phyloP scores from a whole-genome alignment of 2,888 invertebrate genomes.

The Noctua comes region DNA sequence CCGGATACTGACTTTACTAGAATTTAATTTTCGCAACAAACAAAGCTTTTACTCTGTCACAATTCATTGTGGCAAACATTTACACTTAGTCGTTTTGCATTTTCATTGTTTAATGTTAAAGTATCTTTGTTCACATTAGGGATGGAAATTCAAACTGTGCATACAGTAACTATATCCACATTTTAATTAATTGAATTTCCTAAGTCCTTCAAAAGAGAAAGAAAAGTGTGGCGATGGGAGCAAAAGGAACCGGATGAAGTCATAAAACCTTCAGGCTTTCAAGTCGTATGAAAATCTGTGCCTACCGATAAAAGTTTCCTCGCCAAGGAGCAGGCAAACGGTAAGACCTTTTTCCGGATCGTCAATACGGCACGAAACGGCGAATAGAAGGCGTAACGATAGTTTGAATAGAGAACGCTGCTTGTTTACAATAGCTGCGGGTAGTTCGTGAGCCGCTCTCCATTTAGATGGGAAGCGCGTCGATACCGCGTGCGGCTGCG shows the following conservation, averaged over 20 bases:
- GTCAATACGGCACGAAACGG: conserved; percentile 82
- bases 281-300: conserved; percentile 76
- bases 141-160: conserved; percentile 41
- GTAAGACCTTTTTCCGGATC: conserved; percentile 80
- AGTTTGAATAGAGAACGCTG: conserved; percentile 87
- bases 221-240: neutral
- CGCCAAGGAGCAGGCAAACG: conserved; percentile 72
- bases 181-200: conserved; percentile 32
- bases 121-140: conserved; percentile 66
- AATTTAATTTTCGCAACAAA: conserved; percentile 81
- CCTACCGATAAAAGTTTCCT: conserved; percentile 77
- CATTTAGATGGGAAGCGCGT: conserved; percentile 87
- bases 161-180: conserved; percentile 18
- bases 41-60: conserved; percentile 84
- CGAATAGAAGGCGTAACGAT: conserved; percentile 84
- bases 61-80: conserved; percentile 80
- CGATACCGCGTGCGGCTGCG: conserved; percentile 83
- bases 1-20: conserved; percentile 74
- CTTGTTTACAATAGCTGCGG: conserved; percentile 89
- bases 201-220: conserved; percentile 8
- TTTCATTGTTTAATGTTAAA: conserved; percentile 77
- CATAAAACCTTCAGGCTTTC: conserved; percentile 72
- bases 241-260: conserved; percentile 65
- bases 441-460: conserved; percentile 88
- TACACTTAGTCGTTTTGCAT: conserved; percentile 75